Conservation (phyloP, 2,113 vertebrate species). For the Menidia beryllina region DNA sequence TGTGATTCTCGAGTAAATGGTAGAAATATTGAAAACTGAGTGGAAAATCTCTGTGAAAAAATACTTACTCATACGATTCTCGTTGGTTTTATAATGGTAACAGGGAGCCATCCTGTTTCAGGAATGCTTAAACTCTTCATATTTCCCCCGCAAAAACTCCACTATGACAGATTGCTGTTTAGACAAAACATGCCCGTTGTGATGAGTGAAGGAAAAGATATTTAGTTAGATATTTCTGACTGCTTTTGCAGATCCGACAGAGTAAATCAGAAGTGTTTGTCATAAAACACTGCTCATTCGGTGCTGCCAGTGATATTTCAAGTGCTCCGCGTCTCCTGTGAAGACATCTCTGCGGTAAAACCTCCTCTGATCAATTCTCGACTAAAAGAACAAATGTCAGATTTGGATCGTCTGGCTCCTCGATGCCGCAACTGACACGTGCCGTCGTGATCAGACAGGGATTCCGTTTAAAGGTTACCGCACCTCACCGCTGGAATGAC, state of each 20-base stretch:
- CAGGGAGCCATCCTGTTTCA: background rate
- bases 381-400: slow-evolving; percentile 78
- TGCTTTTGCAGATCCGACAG: slow-evolving; percentile 2
- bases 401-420: slow-evolving; percentile 64
- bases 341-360: slow-evolving; percentile 45
- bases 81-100: slow-evolving; percentile 14
- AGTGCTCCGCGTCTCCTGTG: slow-evolving; percentile 43
- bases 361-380: slow-evolving; percentile 68
- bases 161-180: background rate
- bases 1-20: slow-evolving; percentile 39
- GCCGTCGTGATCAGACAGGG: slow-evolving; percentile 59
- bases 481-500: slow-evolving; percentile 65
- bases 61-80: slow-evolving; percentile 28
- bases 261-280: background rate
- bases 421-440: slow-evolving; percentile 53
- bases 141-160: background rate
- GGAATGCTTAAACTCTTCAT: background rate
- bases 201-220: background rate
- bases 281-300: slow-evolving; percentile 12
- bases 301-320: slow-evolving; percentile 36
- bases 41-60: slow-evolving; percentile 29
- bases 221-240: background rate
- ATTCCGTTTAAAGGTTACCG: slow-evolving; percentile 75
- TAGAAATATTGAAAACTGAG: slow-evolving; percentile 48
- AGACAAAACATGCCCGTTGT: background rate